These are phyloP conservation scores for Leuctra nigra DNA, from an alignment of 2,888 invertebrate genomes.

Conservation along the genomic window DNA sequence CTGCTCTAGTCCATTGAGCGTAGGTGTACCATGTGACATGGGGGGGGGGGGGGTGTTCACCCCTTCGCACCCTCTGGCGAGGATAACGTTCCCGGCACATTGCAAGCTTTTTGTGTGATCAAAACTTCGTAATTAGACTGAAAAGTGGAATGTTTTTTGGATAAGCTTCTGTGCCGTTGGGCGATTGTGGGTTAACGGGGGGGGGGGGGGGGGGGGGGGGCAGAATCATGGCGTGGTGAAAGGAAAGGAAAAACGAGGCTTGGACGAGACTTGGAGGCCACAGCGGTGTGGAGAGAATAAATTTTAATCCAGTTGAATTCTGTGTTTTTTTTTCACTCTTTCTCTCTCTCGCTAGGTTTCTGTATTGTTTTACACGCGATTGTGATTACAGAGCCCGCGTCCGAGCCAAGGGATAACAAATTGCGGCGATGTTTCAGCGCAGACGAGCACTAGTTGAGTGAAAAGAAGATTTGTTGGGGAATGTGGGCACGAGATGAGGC, in stretches of 20 bases:
- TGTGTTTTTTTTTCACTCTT: not conserved
- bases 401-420: no score
- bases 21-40: no score
- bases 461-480: no score
- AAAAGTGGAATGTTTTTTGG: constrained; percentile 4
- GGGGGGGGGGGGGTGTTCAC: no score
- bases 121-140: constrained; percentile 4
- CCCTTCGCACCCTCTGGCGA: not conserved
- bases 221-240: no score
- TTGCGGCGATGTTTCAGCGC: no score
- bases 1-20: no score
- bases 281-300: not conserved
- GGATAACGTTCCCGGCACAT: not conserved
- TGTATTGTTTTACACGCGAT: not conserved
- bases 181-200: not conserved
- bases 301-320: not conserved
- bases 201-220: not conserved
- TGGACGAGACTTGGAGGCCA: not conserved
- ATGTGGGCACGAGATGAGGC: no score
- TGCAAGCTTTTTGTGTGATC: constrained; percentile 6
- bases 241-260: not conserved
- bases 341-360: not conserved
- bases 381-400: constrained; percentile 5
- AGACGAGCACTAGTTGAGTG: no score
- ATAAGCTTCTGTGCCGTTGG: not conserved